Base-by-base conservation (phyloP, 2,888 invertebrate genomes). In the Epinotia brunnichana region DNA sequence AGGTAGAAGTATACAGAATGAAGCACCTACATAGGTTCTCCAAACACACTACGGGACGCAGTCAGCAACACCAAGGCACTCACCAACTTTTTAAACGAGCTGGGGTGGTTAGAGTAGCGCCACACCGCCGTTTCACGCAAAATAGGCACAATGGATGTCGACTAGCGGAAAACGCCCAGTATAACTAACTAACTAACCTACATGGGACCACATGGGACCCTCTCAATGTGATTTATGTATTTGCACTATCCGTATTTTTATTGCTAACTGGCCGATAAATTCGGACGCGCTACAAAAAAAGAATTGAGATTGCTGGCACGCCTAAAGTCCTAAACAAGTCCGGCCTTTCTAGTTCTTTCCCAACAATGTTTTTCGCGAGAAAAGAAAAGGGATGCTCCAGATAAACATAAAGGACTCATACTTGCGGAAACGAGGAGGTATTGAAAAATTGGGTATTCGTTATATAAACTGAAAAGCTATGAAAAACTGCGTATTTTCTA, bases 251-350 rank as follows among this genome's bases (percentile, higher is more conserved):
- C 63, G 17, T 29, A n/a, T 51, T 51, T 51, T 13, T 13, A 63
- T 57, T 64, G 39, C 64, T 59, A 17, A 39, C 70, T 51, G 39
- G 41, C 54, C 64, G 59, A 44, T 54, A 44, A 66, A 71, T 51
- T 51, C 19, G 41, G 64, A 59, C 70, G 24, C 24, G 57, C 64
- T 24, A 24, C 66, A 48, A 66, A 66, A 64, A 66, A 29, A 66
- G 44, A 56, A 71, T 54, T 54, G 60, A 53, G 35, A 35, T 44
- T 35, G 24, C 56, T 57, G 41, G 60, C 70, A 54, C 71, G 44
- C n/a, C n/a, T n/a, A n/a, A n/a, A n/a, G n/a, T n/a, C 66, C 44
- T 35, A 41, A 63, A 63, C 53, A 69, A 66, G 10, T 54, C 53
- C 21, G 64, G 70, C 13, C 2, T 56, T 56, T 48, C 35, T 56